Conservation (phyloP, 2,888 invertebrate genomes). For the Mongoloraphidia duomilia region DNA sequence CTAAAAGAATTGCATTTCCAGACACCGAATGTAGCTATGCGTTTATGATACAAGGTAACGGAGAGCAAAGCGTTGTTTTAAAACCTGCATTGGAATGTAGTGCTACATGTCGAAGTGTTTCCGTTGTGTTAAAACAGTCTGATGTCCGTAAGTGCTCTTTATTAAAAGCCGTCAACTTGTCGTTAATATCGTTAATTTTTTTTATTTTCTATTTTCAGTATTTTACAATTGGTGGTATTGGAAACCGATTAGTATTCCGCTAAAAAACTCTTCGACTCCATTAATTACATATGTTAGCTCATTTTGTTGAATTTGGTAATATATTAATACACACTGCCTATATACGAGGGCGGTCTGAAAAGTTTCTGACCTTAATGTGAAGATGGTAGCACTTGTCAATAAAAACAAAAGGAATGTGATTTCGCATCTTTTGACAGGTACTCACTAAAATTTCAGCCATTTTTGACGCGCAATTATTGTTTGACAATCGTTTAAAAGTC, state of each 20-base stretch:
- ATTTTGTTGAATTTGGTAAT: conserved; percentile 39
- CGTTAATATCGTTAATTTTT: not conserved
- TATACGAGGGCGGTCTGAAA: no score
- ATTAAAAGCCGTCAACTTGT: conserved; percentile 19
- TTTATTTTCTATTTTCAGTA: conserved; percentile 36
- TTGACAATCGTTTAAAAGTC: no score
- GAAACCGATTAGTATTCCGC: conserved; percentile 51
- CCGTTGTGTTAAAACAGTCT: conserved; percentile 52
- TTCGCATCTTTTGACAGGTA: no score
- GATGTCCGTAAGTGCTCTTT: conserved; percentile 56
- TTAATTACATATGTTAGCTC: conserved; percentile 57
- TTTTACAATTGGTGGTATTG: conserved; percentile 80
- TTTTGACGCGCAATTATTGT: no score
- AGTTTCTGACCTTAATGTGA: no score
- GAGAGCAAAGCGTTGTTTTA: conserved; percentile 55
- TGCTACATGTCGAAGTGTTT: conserved; percentile 53
- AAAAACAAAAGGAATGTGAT: no score
- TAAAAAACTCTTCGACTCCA: conserved; percentile 40
- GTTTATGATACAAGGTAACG: conserved; percentile 57
- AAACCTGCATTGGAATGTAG: conserved; percentile 65
- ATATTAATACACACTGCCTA: no score
- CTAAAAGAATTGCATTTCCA: conserved; percentile 52
- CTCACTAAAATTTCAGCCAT: no score
- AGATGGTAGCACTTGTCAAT: no score
- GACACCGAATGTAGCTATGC: conserved; percentile 72